These are phyloP conservation scores for Rapana venosa DNA, from an alignment of 2,888 invertebrate species.

Conservation along the genomic window DNA sequence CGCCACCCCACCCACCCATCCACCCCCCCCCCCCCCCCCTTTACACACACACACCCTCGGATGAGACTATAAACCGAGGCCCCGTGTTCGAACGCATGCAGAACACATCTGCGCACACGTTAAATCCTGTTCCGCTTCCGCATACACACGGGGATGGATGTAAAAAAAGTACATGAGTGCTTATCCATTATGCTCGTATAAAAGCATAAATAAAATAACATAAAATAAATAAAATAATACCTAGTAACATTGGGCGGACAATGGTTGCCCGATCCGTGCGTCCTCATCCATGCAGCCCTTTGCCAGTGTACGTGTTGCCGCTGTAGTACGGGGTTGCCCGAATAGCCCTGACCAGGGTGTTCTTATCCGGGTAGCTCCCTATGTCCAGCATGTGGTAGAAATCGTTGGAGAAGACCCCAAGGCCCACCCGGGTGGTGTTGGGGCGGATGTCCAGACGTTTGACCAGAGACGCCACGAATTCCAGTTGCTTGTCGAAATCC, in stretches of 20 bases:
- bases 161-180: too few species aligned
- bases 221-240: too few species aligned
- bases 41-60: too few species aligned
- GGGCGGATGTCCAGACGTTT: constrained; percentile 51
- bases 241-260: constrained; percentile 11
- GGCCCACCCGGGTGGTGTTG: constrained; percentile 55
- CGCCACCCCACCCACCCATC: too few species aligned
- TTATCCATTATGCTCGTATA: too few species aligned
- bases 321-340: constrained; percentile 25
- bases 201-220: too few species aligned
- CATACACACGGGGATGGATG: too few species aligned
- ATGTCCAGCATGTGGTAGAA: constrained; percentile 37
- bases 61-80: too few species aligned
- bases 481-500: constrained; percentile 56
- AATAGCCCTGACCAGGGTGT: constrained; percentile 29
- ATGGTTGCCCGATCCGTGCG: neutral
- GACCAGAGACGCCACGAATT: constrained; percentile 56
- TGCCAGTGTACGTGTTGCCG: constrained; percentile 46
- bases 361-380: constrained; percentile 32
- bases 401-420: constrained; percentile 52
- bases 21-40: too few species aligned
- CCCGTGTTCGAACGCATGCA: too few species aligned
- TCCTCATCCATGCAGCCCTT: constrained; percentile 35
- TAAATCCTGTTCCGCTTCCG: too few species aligned
- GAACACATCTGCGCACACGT: too few species aligned